Percentiles rank a stretch among this genome's conserved stretches.
Conservation (phyloP, 2,113 vertebrate genomes). For the Verasper variegatus region DNA sequence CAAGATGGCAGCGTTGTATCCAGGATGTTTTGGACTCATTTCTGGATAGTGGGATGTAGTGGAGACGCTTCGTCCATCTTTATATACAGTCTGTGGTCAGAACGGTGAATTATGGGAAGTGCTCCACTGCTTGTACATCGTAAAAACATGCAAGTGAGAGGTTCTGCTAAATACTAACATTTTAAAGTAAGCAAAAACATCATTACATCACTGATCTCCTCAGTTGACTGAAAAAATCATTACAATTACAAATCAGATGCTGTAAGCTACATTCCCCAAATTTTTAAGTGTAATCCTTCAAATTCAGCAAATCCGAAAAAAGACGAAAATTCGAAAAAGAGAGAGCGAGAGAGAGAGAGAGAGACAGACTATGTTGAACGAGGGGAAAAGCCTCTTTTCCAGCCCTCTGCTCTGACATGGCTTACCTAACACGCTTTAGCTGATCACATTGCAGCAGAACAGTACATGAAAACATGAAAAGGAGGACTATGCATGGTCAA, state of each 20-base stretch:
- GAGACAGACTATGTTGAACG: constrained; percentile 10
- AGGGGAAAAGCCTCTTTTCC: constrained; percentile 49
- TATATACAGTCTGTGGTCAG: background rate
- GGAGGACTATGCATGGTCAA: background rate
- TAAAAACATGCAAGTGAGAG: background rate
- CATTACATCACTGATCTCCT: background rate
- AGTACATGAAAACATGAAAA: constrained; percentile 43
- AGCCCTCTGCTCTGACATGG: constrained; percentile 40
- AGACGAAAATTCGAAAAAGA: background rate
- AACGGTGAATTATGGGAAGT: background rate
- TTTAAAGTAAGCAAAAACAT: background rate
- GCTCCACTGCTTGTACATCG: background rate
- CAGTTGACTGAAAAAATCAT: background rate
- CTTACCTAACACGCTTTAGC: constrained; percentile 57
- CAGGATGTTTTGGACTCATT: too few relatives aligned
- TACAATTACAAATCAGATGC: background rate
- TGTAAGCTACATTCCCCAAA: background rate
- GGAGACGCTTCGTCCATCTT: background rate
- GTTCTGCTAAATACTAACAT: background rate
- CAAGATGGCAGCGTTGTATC: too few relatives aligned
- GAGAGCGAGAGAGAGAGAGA: background rate
- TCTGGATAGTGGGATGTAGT: too few relatives aligned
- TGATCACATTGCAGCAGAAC: constrained; percentile 62
- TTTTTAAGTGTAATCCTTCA: constrained; percentile 1
- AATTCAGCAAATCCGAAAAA: constrained; percentile 1